A percentile compares a stretch with the other conserved stretches of the same genome.
Evolutionary conservation across 1,140 invertebrate genomes (phyloP).

Genomic region (Hirudo medicinalis): DNA sequence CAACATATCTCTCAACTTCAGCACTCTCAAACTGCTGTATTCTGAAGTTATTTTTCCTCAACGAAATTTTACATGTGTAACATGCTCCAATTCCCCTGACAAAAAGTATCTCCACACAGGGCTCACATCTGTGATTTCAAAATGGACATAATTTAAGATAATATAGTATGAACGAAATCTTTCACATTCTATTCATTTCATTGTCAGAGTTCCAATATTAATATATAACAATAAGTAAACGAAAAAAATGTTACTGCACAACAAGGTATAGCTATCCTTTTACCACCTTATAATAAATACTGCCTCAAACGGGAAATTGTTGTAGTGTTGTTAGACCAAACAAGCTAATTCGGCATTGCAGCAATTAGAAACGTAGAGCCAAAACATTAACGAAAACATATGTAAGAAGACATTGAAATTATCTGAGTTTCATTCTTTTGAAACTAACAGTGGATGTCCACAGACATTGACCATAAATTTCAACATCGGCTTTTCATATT

Average conservation of each 20-base stretch:
- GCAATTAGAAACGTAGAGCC: too few species aligned
- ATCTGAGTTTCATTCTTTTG: background rate
- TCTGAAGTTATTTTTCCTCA: conserved; percentile 77
- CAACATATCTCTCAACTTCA: conserved; percentile 1
- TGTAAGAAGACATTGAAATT: background rate
- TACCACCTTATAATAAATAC: background rate
- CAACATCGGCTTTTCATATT: conserved; percentile 89
- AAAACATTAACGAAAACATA: background rate
- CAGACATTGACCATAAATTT: conserved; percentile 97
- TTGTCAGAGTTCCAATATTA: background rate
- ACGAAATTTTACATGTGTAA: conserved; percentile 72
- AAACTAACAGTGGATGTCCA: conserved; percentile 71
- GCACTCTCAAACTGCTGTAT: conserved; percentile 91
- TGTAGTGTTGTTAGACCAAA: background rate
- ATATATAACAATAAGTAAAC: background rate
- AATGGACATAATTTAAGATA: background rate
- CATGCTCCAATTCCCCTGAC: conserved; percentile 82
- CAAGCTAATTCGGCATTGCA: background rate
- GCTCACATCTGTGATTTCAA: conserved; percentile 54
- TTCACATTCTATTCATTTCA: too few species aligned
- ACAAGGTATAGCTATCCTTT: background rate
- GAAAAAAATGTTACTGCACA: background rate
- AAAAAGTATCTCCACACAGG: conserved; percentile 86
- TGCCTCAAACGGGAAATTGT: background rate
- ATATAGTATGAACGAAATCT: background rate